phyloP scores from a whole-genome alignment of 2,113 vertebrate genomes.

The Eulacestoma nigropectus region DNA sequence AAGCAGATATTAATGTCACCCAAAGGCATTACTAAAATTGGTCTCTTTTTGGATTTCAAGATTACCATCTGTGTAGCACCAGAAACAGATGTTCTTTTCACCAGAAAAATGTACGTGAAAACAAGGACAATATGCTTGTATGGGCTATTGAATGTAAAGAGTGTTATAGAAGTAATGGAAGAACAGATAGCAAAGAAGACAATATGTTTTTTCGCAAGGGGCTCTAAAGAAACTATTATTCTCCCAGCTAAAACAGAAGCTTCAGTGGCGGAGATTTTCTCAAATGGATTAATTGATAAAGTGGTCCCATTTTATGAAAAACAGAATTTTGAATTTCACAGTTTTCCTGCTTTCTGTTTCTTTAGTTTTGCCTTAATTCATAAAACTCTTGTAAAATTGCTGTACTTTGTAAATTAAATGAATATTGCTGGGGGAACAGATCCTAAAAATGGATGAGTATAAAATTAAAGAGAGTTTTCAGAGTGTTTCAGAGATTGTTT shows the following conservation, averaged over 20 bases:
- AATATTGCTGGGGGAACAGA: background rate
- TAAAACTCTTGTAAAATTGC: background rate
- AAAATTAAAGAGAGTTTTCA: background rate
- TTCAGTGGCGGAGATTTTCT: background rate
- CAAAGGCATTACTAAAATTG: slow-evolving; percentile 40
- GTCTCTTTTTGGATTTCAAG: slow-evolving; percentile 36
- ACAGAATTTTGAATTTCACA: background rate
- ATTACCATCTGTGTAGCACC: slow-evolving; percentile 52
- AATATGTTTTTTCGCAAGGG: background rate
- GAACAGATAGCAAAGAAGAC: background rate
- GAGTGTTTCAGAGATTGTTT: background rate
- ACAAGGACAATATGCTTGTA: slow-evolving; percentile 30
- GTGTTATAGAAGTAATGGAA: background rate
- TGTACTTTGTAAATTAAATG: background rate
- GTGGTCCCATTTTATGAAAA: background rate
- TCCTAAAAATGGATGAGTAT: background rate
- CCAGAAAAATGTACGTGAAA: slow-evolving; percentile 26
- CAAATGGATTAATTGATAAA: background rate
- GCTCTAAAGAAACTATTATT: background rate
- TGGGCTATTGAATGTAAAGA: background rate
- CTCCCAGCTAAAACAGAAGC: background rate
- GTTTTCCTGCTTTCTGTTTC: background rate
- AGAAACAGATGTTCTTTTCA: slow-evolving; percentile 61
- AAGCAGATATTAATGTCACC: slow-evolving; percentile 44
- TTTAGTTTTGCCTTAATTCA: background rate